These are phyloP conservation scores for Rallus crepitans DNA, from an alignment of 2,797 vertebrate genomes.

Conservation along the genomic window DNA sequence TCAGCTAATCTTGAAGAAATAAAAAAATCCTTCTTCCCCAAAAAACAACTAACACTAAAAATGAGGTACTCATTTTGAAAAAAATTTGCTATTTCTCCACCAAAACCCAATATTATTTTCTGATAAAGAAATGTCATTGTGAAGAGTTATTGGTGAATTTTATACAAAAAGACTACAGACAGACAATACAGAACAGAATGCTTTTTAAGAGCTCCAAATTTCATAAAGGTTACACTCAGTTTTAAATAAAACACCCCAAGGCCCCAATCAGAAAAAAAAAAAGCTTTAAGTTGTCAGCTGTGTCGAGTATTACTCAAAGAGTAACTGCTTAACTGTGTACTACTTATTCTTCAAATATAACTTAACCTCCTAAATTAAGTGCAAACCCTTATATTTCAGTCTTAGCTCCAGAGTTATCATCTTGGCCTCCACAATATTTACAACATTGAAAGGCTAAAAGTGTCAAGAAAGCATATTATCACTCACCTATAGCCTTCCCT, in stretches of 20 bases:
- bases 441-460: slow-evolving; percentile 11
- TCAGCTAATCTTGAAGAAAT: background rate
- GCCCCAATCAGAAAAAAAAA: background rate
- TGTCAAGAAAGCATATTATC: slow-evolving; percentile 1
- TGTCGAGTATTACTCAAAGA: background rate
- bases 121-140: background rate
- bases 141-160: background rate
- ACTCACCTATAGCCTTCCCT: slow-evolving; percentile 19
- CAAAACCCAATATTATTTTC: background rate
- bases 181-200: background rate
- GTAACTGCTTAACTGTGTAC: background rate
- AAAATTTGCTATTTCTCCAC: background rate
- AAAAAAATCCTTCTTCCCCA: background rate
- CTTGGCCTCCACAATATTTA: background rate
- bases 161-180: background rate
- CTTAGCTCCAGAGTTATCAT: background rate
- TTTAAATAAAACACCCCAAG: background rate
- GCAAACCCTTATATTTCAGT: background rate
- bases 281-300: background rate
- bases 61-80: background rate
- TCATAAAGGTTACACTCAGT: background rate
- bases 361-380: background rate
- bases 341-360: background rate
- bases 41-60: background rate
- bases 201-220: background rate